A percentile compares a stretch with the other conserved stretches of the same genome.
These are phyloP conservation scores for Patiria pectinifera DNA, from an alignment of 53 echinoderm and acorn worm genomes.

Conservation along the genomic window DNA sequence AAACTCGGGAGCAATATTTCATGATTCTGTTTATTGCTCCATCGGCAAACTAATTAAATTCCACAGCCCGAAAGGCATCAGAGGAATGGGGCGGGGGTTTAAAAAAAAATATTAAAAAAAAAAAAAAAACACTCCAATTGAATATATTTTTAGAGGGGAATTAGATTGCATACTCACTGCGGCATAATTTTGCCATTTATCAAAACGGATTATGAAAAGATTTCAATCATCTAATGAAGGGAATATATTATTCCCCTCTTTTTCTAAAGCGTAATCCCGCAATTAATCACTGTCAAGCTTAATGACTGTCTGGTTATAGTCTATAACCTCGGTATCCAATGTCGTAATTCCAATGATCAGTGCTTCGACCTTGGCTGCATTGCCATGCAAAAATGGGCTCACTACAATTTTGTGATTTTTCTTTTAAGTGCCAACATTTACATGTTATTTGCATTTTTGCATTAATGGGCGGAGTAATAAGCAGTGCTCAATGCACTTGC, in stretches of 20 bases:
- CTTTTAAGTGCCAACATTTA: neutral
- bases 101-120: neutral
- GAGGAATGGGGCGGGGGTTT: neutral
- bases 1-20: neutral
- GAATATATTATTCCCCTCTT: neutral
- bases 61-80: neutral
- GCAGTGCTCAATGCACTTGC: neutral
- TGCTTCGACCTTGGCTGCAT: neutral
- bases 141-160: neutral
- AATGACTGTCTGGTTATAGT: neutral
- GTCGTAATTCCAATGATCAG: neutral
- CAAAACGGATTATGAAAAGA: slow-evolving; percentile 9
- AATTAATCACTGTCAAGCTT: slow-evolving; percentile 9
- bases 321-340: neutral
- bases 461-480: neutral
- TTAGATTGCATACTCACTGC: neutral
- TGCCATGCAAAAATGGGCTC: neutral
- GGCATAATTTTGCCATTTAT: neutral
- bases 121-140: neutral
- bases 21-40: neutral
- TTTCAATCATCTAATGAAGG: neutral
- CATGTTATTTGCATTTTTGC: neutral
- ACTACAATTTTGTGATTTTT: neutral
- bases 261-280: neutral
- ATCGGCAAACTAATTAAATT: neutral